These are phyloP conservation scores for Syngnathus typhle DNA, from an alignment of 2,113 vertebrate species.

Conservation along the genomic window DNA sequence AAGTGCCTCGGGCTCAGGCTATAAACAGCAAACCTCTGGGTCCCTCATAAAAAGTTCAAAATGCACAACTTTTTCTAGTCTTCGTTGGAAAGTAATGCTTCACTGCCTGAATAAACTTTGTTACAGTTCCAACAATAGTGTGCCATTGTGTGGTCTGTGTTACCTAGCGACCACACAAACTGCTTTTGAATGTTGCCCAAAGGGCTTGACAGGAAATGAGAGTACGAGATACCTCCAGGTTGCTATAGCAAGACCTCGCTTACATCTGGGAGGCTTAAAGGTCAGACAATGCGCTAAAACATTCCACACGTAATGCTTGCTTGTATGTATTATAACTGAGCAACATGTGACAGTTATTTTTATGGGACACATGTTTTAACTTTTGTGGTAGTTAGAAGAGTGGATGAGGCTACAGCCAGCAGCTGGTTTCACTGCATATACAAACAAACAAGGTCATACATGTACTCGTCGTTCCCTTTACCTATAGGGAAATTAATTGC, in stretches of 20 bases:
- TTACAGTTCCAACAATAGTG: slow-evolving; percentile 7
- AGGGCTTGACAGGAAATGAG: slow-evolving; percentile 27
- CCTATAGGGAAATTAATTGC: neutral
- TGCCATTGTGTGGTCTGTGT: slow-evolving; percentile 7
- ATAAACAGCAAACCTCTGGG: slow-evolving; percentile 43
- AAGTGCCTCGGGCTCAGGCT: slow-evolving; percentile 26
- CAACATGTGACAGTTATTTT: neutral
- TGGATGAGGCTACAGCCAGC: neutral
- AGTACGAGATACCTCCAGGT: slow-evolving; percentile 23
- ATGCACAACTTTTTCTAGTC: slow-evolving; percentile 19
- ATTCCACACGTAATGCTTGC: neutral
- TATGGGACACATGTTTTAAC: neutral
- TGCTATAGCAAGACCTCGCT: slow-evolving; percentile 38
- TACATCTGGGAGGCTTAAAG: slow-evolving; percentile 33
- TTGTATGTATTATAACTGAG: neutral
- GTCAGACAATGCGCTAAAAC: neutral
- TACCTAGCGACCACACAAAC: slow-evolving; percentile 9
- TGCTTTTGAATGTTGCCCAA: slow-evolving; percentile 6
- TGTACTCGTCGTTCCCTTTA: neutral
- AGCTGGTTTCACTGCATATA: neutral
- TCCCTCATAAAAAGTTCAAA: slow-evolving; percentile 44
- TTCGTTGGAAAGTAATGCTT: slow-evolving; percentile 18
- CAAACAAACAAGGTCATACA: neutral
- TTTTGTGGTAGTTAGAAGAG: neutral
- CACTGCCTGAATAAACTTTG: slow-evolving; percentile 7